Percentiles rank a stretch among this genome's conserved stretches.
Conservation (phyloP, 2,888 invertebrate species). For the Thyatira batis region DNA sequence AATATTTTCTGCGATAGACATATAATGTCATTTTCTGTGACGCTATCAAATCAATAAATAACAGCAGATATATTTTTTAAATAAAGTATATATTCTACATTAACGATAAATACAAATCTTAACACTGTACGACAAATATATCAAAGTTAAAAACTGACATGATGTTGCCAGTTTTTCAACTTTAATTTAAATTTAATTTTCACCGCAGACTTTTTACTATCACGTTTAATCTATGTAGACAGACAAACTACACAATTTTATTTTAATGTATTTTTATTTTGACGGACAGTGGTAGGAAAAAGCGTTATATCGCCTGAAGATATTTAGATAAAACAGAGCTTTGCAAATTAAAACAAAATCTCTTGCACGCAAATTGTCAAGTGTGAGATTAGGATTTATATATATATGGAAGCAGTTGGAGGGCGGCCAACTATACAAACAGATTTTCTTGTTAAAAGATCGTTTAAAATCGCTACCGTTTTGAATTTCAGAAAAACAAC, state of each 20-base stretch:
- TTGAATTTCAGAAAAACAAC: neutral
- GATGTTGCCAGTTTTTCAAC: neutral
- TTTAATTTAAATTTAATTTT: neutral
- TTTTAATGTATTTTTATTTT: neutral
- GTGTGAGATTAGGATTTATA: slow-evolving; percentile 54
- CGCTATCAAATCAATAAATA: too few relatives aligned
- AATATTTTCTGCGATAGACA: neutral
- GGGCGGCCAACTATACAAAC: slow-evolving; percentile 49
- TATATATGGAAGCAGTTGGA: slow-evolving; percentile 58
- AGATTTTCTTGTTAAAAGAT: neutral
- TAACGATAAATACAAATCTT: too few relatives aligned
- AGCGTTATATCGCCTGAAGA: neutral
- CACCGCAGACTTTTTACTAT: neutral
- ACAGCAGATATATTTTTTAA: too few relatives aligned
- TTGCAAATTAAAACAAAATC: slow-evolving; percentile 12
- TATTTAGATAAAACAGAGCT: slow-evolving; percentile 2
- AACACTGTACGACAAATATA: too few relatives aligned
- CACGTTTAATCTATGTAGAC: neutral
- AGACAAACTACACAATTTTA: neutral
- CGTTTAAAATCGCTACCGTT: neutral
- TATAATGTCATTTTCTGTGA: neutral
- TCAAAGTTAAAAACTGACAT: neutral
- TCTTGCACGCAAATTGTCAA: slow-evolving; percentile 16
- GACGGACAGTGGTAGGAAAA: neutral
- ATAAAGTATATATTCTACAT: too few relatives aligned